Evolutionary conservation across 2,888 invertebrate genomes (phyloP).

Genomic region (Andrena fulva): DNA sequence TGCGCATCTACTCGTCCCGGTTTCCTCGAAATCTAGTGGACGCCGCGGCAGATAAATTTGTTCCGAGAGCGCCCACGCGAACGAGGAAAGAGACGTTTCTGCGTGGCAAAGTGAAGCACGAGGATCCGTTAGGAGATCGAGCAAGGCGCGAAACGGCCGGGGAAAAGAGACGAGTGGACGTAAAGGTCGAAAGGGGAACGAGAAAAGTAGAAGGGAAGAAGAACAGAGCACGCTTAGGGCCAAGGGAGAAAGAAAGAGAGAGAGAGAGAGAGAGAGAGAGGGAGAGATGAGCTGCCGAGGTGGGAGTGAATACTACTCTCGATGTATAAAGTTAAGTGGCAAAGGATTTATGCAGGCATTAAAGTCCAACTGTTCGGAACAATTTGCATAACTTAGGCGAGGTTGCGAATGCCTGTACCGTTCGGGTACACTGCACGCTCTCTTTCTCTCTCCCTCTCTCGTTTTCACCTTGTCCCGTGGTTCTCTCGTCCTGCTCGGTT

Average conservation of each 20-base stretch:
- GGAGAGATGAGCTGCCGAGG: conserved; percentile 55
- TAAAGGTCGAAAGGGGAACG: conserved; percentile 28
- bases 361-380: conserved; percentile 83
- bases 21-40: conserved; percentile 55
- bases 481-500: conserved; percentile 51
- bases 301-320: conserved; percentile 70
- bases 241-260: conserved; percentile 2
- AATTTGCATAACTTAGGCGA: conserved; percentile 82
- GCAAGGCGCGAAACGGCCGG: conserved; percentile 9
- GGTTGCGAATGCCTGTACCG: conserved; percentile 67
- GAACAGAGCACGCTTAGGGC: conserved; percentile 8
- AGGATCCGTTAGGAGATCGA: conserved; percentile 17
- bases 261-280: conserved; percentile 16
- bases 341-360: conserved; percentile 83
- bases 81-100: conserved; percentile 44
- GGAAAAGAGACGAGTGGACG: conserved; percentile 11
- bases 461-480: conserved; percentile 41
- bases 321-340: conserved; percentile 83
- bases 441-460: conserved; percentile 48
- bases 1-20: conserved; percentile 26
- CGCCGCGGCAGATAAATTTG: conserved; percentile 39
- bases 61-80: conserved; percentile 50
- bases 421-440: conserved; percentile 49
- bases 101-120: conserved; percentile 37
- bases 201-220: not conserved